Conservation (phyloP, 2,113 vertebrate species). For the Eulacestoma nigropectus region DNA sequence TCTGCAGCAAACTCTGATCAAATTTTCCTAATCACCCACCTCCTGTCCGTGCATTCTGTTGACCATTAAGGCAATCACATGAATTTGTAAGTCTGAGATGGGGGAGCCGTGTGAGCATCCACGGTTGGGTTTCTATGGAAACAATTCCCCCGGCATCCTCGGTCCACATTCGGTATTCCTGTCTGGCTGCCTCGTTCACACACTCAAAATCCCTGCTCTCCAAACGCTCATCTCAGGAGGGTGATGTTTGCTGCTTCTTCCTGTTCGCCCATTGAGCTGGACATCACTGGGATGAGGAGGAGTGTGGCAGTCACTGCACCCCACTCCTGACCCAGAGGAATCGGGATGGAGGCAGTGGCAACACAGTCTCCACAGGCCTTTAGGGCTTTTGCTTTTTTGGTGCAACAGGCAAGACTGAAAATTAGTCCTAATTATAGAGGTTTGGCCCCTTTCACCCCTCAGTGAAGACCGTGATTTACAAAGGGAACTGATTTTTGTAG, state of each 20-base stretch:
- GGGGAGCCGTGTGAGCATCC: slow-evolving; percentile 31
- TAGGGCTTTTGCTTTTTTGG: not conserved
- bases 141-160: slow-evolving; percentile 55
- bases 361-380: not conserved
- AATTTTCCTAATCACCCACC: not conserved
- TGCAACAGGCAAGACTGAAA: not conserved
- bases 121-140: slow-evolving; percentile 61
- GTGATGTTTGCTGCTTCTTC: not conserved
- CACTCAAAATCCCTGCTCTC: not conserved
- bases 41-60: slow-evolving; percentile 22
- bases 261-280: not conserved
- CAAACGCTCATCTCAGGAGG: not conserved
- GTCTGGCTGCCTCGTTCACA: slow-evolving; percentile 22
- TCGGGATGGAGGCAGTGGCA: not conserved
- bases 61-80: slow-evolving; percentile 50
- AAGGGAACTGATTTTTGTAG: not conserved
- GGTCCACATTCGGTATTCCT: slow-evolving; percentile 51
- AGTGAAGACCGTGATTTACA: not conserved
- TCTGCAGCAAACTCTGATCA: not conserved
- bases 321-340: not conserved
- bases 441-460: not conserved
- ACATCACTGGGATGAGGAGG: not conserved
- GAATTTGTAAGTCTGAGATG: slow-evolving; percentile 44
- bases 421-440: not conserved
- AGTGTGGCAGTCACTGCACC: no score